Base-by-base conservation (phyloP, 2,888 invertebrate genomes). In the Agriopis leucophaearia region DNA sequence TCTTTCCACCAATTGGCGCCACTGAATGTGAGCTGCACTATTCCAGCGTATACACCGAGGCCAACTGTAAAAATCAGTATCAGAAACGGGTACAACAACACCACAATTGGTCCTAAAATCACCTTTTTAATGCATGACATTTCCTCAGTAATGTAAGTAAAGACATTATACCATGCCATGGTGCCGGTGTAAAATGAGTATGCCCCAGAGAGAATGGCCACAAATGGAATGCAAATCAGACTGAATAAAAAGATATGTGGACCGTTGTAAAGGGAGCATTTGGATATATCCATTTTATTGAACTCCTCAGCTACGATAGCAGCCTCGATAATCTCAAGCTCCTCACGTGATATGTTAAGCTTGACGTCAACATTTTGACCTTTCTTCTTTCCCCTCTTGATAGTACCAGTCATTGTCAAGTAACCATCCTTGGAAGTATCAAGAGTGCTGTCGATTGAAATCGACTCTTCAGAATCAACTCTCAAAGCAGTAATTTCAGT, bases 101-200 rank as follows among this genome's bases (percentile, higher is more conserved):
- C 95, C 12, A 96, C 92, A 59, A 97, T 78, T 0, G 97, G 97
- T 47, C 96, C 95, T 70, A 96, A 87, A 48, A 96, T 87, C 12
- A 96, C 88, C 81, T 95, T 95, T 79, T 95, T 95, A 65, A 95
- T 84, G 74, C 96, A 94, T 58, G 94, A 95, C 75, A 95, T 94
- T 78, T 96, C 95, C 80, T 96, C 96, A 65, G 95, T 96, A 63
- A 96, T 95, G 81, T 96, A 95, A 52, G 95, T 94, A 80, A 96
- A 96, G 72, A 96, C 94, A 78, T 96, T 97, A 81, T 97, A 97
- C 97, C 97, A 97, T 56, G 96, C 96, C 78, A 96, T 87, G 1
- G 96, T 96, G 18, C 97, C 96, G 71, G 96, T 95, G 81, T 96
- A 97, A 83, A 97, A 96, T 0, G 96, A 96, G 80, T 96, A 96